Base-by-base conservation (phyloP, 2,888 invertebrate genomes). In the Oscheius myriophilus region DNA sequence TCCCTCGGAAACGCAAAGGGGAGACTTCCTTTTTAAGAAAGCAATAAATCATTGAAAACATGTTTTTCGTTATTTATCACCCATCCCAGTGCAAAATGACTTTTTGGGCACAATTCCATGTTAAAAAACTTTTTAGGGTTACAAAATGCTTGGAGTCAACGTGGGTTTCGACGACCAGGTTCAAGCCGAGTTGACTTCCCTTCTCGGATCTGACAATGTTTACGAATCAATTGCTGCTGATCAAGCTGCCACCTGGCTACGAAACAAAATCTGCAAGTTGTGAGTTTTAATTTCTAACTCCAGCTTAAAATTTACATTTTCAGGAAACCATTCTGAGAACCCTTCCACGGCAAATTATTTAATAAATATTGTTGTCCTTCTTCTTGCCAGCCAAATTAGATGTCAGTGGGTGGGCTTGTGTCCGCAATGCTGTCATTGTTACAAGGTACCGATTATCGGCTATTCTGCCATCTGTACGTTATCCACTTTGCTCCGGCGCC, bases 401-500 rank as follows among this genome's bases (percentile, higher is more conserved):
- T 45, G 33, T 23, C 61, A 33, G 61, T 45, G 49, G 61, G 61
- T 18, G 61, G 23, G 61, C 61, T 61, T 61, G 49, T 61, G 63
- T 63, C 23, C 41, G 53, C 52, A 52, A 53, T 53, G 63, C 63
- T 39, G 52, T 53, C 52, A 63, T 63, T 63, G 63, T 63, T 63
- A 66, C 41, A 66, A 66, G 66, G 66, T 66, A 25, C 49, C 66
- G 41, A 66, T 66, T 66, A 66, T 41, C 39, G 61, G 45, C 57
- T 66, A 66, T 57, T 57, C 58, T 16, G 43, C 66, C 66, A 66
- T 66, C 66, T 66, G 66, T 66, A 58, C 53, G 52, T 66, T 66
- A 66, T 66, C 55, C 58, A 66, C 65, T 65, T 65, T 57, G 49
- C 58, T 51, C 23, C 18, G 58, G 51, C 51, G 33, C 58, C 66